These are phyloP conservation scores for Urocyon cinereoargenteus DNA, from an alignment of 2,797 vertebrate genomes.

Conservation along the genomic window DNA sequence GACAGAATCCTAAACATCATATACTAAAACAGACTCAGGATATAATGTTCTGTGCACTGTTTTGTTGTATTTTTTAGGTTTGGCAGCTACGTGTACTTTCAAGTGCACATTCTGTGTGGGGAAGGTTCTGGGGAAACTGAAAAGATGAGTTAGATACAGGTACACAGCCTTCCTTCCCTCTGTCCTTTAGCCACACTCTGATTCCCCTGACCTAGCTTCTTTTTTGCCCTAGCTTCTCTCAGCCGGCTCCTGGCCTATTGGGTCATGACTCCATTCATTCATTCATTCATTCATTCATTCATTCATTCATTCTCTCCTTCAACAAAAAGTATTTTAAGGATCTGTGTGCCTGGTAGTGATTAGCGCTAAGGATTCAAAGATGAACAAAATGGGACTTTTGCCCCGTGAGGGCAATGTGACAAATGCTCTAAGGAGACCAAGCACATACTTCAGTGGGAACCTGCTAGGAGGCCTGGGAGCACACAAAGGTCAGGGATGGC, in stretches of 20 bases:
- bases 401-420: neutral
- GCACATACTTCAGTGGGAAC: too few relatives aligned
- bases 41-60: neutral
- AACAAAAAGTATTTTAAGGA: neutral
- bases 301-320: neutral
- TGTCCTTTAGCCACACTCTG: neutral
- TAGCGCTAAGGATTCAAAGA: neutral
- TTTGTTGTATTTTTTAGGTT: neutral
- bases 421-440: too few relatives aligned
- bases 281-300: neutral
- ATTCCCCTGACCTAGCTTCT: neutral
- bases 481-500: neutral
- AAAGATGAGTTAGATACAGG: neutral
- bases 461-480: too few relatives aligned
- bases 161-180: neutral
- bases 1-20: neutral
- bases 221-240: neutral
- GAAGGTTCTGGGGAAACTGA: neutral
- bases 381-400: neutral
- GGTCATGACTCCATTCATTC: neutral
- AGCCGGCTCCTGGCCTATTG: neutral
- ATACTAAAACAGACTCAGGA: neutral
- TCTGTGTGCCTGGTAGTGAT: neutral
- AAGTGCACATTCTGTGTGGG: neutral
- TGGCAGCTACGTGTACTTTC: neutral